Evolutionary conservation across 1,140 invertebrate genomes (phyloP).

Genomic region (Cotesia vestalis): DNA sequence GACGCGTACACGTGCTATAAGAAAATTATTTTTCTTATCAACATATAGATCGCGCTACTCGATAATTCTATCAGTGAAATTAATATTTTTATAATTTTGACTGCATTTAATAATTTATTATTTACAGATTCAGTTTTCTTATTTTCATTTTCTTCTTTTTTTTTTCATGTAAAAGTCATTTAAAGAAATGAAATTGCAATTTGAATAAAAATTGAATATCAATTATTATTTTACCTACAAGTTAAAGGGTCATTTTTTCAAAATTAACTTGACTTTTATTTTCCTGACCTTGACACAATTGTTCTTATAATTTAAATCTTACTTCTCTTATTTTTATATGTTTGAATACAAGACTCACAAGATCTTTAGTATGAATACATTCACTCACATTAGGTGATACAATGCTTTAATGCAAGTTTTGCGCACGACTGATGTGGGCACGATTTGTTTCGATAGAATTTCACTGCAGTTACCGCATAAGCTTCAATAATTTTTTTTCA

Average conservation of each 20-base stretch:
- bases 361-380: neutral
- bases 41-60: no score
- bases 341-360: neutral
- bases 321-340: neutral
- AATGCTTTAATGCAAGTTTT: constrained; percentile 7
- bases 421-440: neutral
- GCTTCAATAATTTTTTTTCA: no score
- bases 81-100: no score
- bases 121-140: no score
- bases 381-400: neutral
- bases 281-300: constrained; percentile 44
- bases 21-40: no score
- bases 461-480: no score
- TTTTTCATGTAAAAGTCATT: neutral
- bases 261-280: constrained; percentile 25
- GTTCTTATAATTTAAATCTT: constrained; percentile 3
- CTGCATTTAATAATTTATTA: no score
- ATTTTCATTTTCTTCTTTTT: no score
- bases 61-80: no score
- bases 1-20: no score
- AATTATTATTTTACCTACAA: no score
- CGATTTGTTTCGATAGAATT: neutral
- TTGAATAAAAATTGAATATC: neutral
- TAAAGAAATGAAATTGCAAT: neutral
- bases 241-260: no score